Evolutionary conservation across 2,113 vertebrate genomes (phyloP).

Genomic region (Myocastor coypus): DNA sequence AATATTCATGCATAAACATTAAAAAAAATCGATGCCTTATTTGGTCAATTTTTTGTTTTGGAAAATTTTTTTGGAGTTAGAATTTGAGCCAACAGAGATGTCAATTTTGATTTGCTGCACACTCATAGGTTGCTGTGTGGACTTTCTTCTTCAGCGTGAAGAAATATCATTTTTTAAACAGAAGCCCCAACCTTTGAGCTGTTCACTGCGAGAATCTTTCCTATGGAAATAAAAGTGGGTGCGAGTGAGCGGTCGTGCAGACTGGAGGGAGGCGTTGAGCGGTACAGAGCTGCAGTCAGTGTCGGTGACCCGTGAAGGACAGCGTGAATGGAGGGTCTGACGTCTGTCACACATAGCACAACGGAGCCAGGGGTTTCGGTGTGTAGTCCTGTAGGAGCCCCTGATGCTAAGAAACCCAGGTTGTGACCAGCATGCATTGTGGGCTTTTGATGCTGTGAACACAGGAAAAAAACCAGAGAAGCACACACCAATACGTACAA

Average conservation of each 20-base stretch:
- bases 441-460: constrained; percentile 36
- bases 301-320: not conserved
- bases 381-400: not conserved
- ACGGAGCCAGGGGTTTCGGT: not conserved
- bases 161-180: not conserved
- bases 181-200: not conserved
- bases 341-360: not conserved
- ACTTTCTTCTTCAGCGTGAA: constrained; percentile 38
- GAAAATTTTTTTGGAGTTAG: not conserved
- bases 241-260: not conserved
- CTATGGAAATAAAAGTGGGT: constrained; percentile 11
- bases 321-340: not conserved
- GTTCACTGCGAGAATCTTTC: not conserved
- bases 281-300: not conserved
- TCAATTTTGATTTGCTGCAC: not conserved
- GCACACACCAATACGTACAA: not conserved
- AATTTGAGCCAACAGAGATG: not conserved
- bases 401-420: not conserved
- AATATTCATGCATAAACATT: not conserved
- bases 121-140: not conserved
- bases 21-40: not conserved
- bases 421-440: not conserved
- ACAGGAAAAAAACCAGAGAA: not conserved
- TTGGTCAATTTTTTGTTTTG: constrained; percentile 1
- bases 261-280: not conserved